Evolutionary conservation across 2,797 vertebrate species (phyloP).

Genomic region (Syngnathus acus): DNA sequence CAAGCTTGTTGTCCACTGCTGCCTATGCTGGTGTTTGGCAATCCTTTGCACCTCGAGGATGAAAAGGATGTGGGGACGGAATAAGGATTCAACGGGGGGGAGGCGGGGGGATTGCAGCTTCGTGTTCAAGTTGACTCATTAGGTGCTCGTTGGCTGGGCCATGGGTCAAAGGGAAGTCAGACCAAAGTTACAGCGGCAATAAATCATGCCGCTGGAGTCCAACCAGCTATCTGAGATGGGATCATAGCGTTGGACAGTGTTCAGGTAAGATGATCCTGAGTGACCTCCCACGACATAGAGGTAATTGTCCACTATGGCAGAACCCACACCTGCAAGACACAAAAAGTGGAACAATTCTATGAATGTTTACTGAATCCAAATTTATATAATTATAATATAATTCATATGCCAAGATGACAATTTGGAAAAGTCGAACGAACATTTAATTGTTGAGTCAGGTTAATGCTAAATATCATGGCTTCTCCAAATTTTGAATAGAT

Average conservation of each 20-base stretch:
- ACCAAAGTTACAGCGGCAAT: constrained; percentile 97
- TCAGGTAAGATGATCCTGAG: constrained; percentile 95
- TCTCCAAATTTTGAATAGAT: neutral
- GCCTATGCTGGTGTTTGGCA: constrained; percentile 35
- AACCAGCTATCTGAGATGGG: constrained; percentile 92
- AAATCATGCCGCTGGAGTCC: constrained; percentile 94
- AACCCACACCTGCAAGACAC: constrained; percentile 81
- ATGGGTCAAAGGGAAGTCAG: constrained; percentile 88
- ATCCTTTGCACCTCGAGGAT: constrained; percentile 53
- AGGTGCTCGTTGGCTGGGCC: constrained; percentile 50
- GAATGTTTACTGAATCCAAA: neutral
- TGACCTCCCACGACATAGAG: constrained; percentile 97
- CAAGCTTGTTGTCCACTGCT: constrained; percentile 24
- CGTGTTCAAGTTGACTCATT: constrained; percentile 48
- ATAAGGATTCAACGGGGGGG: constrained; percentile 12
- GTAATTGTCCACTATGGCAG: constrained; percentile 91
- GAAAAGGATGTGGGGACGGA: constrained; percentile 39
- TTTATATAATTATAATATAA: neutral
- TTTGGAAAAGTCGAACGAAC: too few relatives aligned
- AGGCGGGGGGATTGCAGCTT: constrained; percentile 15
- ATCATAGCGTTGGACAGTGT: constrained; percentile 93
- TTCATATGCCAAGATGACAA: too few relatives aligned
- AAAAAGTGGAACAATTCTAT: neutral
- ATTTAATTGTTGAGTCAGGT: too few relatives aligned
- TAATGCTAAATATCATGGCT: neutral